Base-by-base conservation (phyloP, 2,113 vertebrate genomes). In the Cyphomyrus plagiostoma region DNA sequence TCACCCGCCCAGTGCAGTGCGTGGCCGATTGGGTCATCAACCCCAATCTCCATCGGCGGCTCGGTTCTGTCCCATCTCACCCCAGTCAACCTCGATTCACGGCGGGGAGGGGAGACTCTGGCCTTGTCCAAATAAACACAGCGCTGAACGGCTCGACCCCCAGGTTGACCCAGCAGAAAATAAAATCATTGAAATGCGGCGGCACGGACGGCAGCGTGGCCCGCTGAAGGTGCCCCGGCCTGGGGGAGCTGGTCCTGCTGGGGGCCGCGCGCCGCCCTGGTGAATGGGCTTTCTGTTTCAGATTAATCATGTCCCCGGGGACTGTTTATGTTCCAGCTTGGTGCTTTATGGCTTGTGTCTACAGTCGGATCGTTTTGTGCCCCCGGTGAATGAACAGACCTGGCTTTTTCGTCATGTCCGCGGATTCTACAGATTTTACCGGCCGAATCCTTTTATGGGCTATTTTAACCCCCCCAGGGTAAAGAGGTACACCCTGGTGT, bases 281-380 rank as follows among this genome's bases (percentile, higher is more conserved):
- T 56, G 50, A 89, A 53, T 30, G 74, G 11, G 10, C 35, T 26
- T 42, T 42, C 88, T 82, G 53, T 35, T 53, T 84, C 42, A 23
- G 19, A 39, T 83, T 58, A 83, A 83, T 53, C 21, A 13, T 58
- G 45, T 89, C 74, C 88, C 49, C 15, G 15, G 30, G 50, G 46
- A 56, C 49, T 39, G 39, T 82, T 56, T 42, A 74, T 48, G 42
- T 80, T 80, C 9, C 21, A n/a, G 21, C 49, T 8, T 2, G 46
- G 35, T 88, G 52, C 86, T 23, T 56, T 42, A 30, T 70, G 58
- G 93, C 91, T 94, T 92, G 91, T 92, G 91, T 91, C 39, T 35
- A 48, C 30, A 82, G 26, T 52, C 13, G 4, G 30, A 39, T 80
- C 50, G 9, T 89, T 77, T 80, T 13, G 26, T 77, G 45, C 83